Percentiles rank a stretch among this genome's conserved stretches.
These are phyloP conservation scores for Psittacula echo DNA, from an alignment of 2,797 vertebrate genomes.

Conservation along the genomic window DNA sequence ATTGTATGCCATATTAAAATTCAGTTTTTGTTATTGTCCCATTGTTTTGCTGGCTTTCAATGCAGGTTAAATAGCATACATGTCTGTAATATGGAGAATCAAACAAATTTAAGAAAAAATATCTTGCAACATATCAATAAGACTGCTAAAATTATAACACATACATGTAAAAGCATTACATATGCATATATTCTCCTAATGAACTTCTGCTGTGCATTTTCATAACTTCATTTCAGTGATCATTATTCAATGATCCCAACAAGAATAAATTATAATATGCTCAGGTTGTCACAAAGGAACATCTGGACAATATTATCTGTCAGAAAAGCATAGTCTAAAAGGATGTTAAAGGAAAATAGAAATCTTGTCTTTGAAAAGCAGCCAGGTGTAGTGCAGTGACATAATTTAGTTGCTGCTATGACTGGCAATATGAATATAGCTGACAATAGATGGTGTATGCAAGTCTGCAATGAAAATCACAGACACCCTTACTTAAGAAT, in stretches of 20 bases:
- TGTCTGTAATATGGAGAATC: background rate
- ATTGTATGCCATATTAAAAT: background rate
- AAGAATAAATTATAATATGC: background rate
- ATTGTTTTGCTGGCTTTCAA: background rate
- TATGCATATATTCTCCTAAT: background rate
- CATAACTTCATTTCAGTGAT: background rate
- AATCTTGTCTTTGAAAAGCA: background rate
- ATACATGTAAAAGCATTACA: background rate
- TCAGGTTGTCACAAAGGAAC: background rate
- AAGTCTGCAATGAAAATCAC: background rate
- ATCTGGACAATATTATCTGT: background rate
- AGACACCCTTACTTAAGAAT: background rate
- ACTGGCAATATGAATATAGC: background rate
- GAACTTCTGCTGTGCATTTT: background rate
- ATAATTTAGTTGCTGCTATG: accelerated
- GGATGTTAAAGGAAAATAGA: background rate
- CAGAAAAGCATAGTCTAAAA: background rate
- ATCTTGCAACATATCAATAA: background rate
- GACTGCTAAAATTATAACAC: background rate
- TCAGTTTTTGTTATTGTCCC: background rate
- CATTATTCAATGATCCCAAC: background rate
- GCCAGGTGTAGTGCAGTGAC: background rate
- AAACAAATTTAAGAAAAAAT: background rate
- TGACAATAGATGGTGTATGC: background rate
- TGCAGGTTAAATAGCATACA: background rate